Percentiles rank a stretch among this genome's conserved stretches.
phyloP scores from a whole-genome alignment of 1,140 invertebrate species.

The Conus ventricosus region DNA sequence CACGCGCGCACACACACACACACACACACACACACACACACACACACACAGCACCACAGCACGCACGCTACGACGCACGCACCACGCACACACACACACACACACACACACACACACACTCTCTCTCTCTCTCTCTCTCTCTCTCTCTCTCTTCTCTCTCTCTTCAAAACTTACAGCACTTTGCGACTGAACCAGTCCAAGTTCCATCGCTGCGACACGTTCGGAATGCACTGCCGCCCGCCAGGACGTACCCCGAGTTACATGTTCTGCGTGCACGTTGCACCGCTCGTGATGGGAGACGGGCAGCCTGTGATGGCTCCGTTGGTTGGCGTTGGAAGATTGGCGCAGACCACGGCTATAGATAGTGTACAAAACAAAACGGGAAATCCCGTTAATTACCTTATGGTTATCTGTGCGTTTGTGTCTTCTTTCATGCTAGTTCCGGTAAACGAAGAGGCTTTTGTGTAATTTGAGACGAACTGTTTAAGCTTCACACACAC shows the following conservation, averaged over 20 bases:
- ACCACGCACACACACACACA: background rate
- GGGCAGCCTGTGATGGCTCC: conserved; percentile 38
- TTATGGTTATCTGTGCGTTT: too few species aligned
- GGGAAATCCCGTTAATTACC: background rate
- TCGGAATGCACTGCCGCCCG: conserved; percentile 36
- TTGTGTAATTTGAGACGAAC: too few species aligned
- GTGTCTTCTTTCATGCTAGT: too few species aligned
- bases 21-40: conserved; percentile 5
- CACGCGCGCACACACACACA: background rate
- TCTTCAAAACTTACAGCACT: conserved; percentile 20
- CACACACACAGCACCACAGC: background rate
- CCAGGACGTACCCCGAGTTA: conserved; percentile 40
- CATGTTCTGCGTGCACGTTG: conserved; percentile 45
- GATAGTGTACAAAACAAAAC: background rate
- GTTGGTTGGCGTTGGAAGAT: conserved; percentile 35
- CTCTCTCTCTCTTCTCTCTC: too few species aligned
- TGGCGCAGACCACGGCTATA: conserved; percentile 41
- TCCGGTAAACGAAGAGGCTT: too few species aligned
- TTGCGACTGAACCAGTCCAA: conserved; percentile 41
- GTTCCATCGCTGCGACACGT: conserved; percentile 46
- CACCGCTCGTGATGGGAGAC: conserved; percentile 15
- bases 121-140: too few species aligned
- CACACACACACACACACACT: background rate
- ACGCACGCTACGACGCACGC: background rate
- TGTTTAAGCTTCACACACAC: background rate